These are phyloP conservation scores for Moxostoma hubbsi DNA, from an alignment of 2,797 vertebrate genomes.

Conservation along the genomic window DNA sequence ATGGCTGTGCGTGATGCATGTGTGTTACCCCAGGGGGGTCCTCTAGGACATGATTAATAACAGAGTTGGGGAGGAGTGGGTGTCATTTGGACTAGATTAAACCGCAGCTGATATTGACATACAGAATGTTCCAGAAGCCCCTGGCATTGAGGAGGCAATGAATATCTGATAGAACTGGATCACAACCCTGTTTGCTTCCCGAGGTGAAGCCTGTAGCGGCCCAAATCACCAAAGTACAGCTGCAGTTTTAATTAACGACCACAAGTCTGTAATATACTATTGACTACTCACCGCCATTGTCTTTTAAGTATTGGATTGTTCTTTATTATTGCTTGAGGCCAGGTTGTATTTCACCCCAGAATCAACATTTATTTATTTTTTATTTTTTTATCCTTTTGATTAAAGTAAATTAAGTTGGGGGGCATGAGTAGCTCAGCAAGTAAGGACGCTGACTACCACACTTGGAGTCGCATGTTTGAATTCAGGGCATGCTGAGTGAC, in stretches of 20 bases:
- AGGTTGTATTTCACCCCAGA: too few species aligned
- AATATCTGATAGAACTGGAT: constrained; percentile 5
- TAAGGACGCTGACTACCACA: too few species aligned
- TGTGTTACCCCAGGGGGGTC: not conserved
- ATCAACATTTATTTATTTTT: too few species aligned
- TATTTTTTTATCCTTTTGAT: too few species aligned
- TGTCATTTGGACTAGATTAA: constrained; percentile 48
- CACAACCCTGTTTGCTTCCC: constrained; percentile 18
- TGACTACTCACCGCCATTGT: not conserved
- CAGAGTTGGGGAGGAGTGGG: constrained; percentile 37
- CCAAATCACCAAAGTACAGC: not conserved
- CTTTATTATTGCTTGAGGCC: not conserved
- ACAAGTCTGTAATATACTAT: not conserved
- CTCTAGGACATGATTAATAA: constrained; percentile 18
- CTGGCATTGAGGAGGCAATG: constrained; percentile 2
- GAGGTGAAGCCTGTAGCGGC: not conserved
- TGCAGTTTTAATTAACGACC: not conserved
- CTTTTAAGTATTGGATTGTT: not conserved
- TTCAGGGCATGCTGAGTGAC: too few species aligned
- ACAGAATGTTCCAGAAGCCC: constrained; percentile 62
- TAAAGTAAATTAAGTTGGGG: too few species aligned
- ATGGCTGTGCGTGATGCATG: too few species aligned
- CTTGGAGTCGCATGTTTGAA: too few species aligned
- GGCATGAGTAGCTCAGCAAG: too few species aligned
- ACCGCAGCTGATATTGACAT: constrained; percentile 69